These are phyloP conservation scores for Dyspetes luteomarginatus DNA, from an alignment of 2,888 invertebrate genomes.

Conservation along the genomic window DNA sequence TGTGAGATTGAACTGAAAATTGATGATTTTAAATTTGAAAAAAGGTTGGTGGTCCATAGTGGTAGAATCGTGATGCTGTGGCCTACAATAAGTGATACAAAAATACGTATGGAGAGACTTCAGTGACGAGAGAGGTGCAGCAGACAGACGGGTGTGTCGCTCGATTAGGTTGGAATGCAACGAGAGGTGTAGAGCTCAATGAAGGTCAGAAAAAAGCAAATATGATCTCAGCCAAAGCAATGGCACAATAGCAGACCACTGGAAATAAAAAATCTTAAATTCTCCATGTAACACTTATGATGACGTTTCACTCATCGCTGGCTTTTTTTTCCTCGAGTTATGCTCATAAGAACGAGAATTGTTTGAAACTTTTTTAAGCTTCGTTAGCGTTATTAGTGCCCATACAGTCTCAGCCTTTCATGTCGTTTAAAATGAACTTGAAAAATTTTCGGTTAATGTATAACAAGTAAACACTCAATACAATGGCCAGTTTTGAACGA, in stretches of 20 bases:
- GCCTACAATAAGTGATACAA: neutral
- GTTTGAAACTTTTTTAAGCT: neutral
- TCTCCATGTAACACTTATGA: slow-evolving; percentile 1
- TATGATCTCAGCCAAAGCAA: slow-evolving; percentile 26
- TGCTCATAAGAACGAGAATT: neutral
- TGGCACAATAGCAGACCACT: slow-evolving; percentile 16
- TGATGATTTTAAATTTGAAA: too few relatives aligned
- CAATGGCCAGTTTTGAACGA: too few relatives aligned
- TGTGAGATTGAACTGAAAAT: too few relatives aligned
- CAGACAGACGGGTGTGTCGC: slow-evolving; percentile 73
- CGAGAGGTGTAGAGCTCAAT: slow-evolving; percentile 73
- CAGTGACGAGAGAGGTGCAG: slow-evolving; percentile 51
- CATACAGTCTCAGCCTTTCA: neutral
- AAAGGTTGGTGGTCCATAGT: neutral
- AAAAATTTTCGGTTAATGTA: too few relatives aligned
- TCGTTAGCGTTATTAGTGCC: neutral
- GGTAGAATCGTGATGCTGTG: neutral
- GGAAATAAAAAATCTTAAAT: slow-evolving; percentile 26
- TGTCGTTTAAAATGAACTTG: too few relatives aligned
- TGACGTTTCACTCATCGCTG: slow-evolving; percentile 16
- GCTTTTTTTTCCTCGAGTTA: slow-evolving; percentile 9
- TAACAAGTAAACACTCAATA: too few relatives aligned
- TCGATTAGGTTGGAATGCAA: slow-evolving; percentile 78
- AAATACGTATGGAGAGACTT: slow-evolving; percentile 20
- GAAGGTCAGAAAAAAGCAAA: slow-evolving; percentile 76